phyloP scores from a whole-genome alignment of 2,888 invertebrate genomes.

The Xestia sexstrigata region DNA sequence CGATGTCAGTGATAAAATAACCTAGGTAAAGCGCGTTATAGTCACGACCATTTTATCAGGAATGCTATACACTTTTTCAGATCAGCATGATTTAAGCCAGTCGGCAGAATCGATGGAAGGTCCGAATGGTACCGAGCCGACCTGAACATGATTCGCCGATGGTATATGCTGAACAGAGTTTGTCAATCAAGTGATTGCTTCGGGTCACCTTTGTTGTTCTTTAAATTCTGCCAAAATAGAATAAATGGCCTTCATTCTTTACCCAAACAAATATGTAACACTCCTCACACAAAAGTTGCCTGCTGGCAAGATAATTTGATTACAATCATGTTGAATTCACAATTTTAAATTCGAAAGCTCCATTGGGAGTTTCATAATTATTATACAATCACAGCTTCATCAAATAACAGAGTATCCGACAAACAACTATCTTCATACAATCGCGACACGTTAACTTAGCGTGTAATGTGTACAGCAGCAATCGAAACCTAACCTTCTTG shows the following conservation, averaged over 20 bases:
- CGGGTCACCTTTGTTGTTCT: background rate
- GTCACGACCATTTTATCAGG: background rate
- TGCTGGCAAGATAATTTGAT: conserved; percentile 5
- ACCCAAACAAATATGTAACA: background rate
- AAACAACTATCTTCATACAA: background rate
- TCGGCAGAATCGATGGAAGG: background rate
- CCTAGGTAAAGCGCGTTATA: background rate
- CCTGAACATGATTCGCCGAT: background rate
- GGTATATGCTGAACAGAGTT: background rate
- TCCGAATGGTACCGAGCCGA: background rate
- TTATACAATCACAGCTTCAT: conserved; percentile 46
- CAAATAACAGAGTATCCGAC: conserved; percentile 15
- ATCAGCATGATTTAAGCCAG: background rate
- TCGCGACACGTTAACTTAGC: background rate
- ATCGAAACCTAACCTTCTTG: background rate
- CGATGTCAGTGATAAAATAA: background rate
- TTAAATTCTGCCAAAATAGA: background rate
- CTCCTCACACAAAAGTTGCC: background rate
- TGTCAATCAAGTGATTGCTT: background rate
- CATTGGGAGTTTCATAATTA: conserved; percentile 26
- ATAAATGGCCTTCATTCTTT: too few species aligned
- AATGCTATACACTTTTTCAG: background rate
- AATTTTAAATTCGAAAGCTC: conserved; percentile 16
- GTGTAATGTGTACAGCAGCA: background rate
- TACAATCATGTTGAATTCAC: conserved; percentile 12